These are phyloP conservation scores for Artemia sinica DNA, from an alignment of 2,888 invertebrate genomes.

Conservation along the genomic window DNA sequence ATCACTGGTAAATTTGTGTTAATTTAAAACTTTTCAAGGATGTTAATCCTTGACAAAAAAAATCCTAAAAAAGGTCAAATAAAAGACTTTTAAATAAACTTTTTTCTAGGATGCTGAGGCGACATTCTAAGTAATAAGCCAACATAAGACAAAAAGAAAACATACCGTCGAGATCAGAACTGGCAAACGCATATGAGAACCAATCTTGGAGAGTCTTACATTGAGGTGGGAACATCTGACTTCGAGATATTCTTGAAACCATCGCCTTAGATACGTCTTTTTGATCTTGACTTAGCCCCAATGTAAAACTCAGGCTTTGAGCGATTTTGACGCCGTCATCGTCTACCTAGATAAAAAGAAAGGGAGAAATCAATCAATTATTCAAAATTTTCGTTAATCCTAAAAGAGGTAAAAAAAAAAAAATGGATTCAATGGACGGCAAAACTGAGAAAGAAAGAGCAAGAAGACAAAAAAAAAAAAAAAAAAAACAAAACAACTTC, in stretches of 20 bases:
- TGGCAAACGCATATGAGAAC: slow-evolving; percentile 91
- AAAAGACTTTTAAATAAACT: no score
- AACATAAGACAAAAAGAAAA: background rate
- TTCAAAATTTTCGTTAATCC: slow-evolving; percentile 15
- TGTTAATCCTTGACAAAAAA: no score
- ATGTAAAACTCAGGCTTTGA: slow-evolving; percentile 71
- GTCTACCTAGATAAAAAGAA: slow-evolving; percentile 29
- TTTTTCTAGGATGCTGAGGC: no score
- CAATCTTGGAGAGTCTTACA: slow-evolving; percentile 85
- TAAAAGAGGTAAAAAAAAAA: slow-evolving; percentile 3
- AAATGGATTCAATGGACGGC: background rate
- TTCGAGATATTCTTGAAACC: slow-evolving; percentile 75
- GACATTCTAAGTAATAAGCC: no score
- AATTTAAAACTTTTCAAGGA: no score
- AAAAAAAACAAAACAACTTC: no score
- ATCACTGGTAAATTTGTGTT: no score
- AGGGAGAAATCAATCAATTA: background rate
- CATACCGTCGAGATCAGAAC: slow-evolving; percentile 79
- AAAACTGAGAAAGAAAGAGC: slow-evolving; percentile 4
- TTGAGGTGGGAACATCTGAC: slow-evolving; percentile 83
- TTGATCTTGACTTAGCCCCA: slow-evolving; percentile 49
- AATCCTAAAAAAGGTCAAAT: no score
- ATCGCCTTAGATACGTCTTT: slow-evolving; percentile 55
- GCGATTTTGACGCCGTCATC: slow-evolving; percentile 57
- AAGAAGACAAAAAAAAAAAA: no score